Evolutionary conservation across 1,140 invertebrate genomes (phyloP).

Genomic region (Papilio machaon): DNA sequence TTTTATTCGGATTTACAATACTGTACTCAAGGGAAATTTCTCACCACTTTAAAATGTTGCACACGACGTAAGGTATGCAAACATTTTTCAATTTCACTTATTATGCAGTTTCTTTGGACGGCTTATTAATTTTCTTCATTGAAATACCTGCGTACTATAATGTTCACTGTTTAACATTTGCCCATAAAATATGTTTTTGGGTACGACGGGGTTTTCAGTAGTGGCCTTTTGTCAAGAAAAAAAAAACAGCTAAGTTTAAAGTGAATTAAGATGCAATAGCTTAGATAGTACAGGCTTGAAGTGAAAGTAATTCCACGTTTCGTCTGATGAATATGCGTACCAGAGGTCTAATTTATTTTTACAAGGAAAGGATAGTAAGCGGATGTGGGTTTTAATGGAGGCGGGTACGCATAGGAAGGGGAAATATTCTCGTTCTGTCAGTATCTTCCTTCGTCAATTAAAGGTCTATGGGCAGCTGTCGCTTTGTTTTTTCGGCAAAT

Average conservation of each 20-base stretch:
- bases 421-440: too few relatives aligned
- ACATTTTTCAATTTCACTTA: constrained; percentile 24
- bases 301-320: too few relatives aligned
- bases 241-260: not conserved
- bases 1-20: constrained; percentile 27
- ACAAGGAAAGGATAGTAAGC: too few relatives aligned
- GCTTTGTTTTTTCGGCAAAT: too few relatives aligned
- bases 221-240: not conserved
- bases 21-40: constrained; percentile 31
- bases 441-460: too few relatives aligned
- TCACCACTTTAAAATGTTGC: constrained; percentile 30
- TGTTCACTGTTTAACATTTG: not conserved
- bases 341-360: too few relatives aligned
- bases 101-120: constrained; percentile 22
- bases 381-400: too few relatives aligned
- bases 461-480: too few relatives aligned
- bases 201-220: too few relatives aligned
- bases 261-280: not conserved
- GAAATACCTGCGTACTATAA: not conserved
- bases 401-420: too few relatives aligned
- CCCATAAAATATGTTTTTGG: not conserved
- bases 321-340: too few relatives aligned
- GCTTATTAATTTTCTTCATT: constrained; percentile 5
- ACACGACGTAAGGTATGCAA: constrained; percentile 8
- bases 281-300: not conserved